Conservation (phyloP, 2,888 invertebrate genomes). For the Hypercompe scribonia region DNA sequence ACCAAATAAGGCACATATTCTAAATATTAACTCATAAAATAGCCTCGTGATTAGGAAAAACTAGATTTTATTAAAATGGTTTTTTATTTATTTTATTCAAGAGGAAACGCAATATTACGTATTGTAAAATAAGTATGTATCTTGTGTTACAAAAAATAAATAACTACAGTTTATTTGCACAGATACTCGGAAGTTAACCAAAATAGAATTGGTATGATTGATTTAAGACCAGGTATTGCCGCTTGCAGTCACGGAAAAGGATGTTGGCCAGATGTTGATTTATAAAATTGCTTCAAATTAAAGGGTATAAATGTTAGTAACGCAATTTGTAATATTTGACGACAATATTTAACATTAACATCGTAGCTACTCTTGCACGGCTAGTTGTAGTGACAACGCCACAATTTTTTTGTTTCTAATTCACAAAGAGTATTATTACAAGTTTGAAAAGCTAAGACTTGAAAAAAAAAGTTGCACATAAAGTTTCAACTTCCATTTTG, state of each 20-base stretch:
- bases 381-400: too few relatives aligned
- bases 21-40: neutral
- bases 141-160: neutral
- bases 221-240: neutral
- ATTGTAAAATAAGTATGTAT: conserved; percentile 1
- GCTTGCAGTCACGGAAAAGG: neutral
- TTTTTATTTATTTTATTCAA: conserved; percentile 26
- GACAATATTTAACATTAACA: too few relatives aligned
- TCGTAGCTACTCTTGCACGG: too few relatives aligned
- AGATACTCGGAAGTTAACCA: neutral
- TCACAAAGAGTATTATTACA: too few relatives aligned
- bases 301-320: too few relatives aligned
- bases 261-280: neutral
- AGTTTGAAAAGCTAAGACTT: too few relatives aligned
- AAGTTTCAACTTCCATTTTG: too few relatives aligned
- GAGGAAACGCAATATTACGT: conserved; percentile 32
- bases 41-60: neutral
- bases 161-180: neutral
- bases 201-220: neutral
- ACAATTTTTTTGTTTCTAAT: too few relatives aligned
- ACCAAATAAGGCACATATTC: conserved; percentile 12
- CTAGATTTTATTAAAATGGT: conserved; percentile 8
- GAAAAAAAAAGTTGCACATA: too few relatives aligned
- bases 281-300: neutral
- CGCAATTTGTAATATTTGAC: too few relatives aligned